Base-by-base conservation (phyloP, 2,888 invertebrate species). In the Tetragnatha montana region DNA sequence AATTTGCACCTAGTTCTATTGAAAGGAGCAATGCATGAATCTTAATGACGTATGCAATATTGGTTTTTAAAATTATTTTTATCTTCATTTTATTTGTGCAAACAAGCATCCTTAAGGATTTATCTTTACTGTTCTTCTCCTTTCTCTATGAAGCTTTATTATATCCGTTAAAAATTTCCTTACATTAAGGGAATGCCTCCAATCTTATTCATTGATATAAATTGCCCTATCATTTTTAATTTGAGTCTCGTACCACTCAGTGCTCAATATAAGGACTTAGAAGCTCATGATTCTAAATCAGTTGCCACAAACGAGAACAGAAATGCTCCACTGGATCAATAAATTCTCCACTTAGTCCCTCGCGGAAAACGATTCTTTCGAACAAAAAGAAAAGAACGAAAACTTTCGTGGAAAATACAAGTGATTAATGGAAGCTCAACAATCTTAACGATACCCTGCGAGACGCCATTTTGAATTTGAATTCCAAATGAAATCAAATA, bases 401-500 rank as follows among this genome's bases (percentile, higher is more conserved):
- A 73, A 73, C 51, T 81, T 81, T 69, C 71, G 71, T 81, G 71
- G 70, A 35, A 35, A 35, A 70, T 71, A 81, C 47, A 12, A 21
- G 22, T 82, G 81, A 82, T 82, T 73, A 82, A 82, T 82, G 81
- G 81, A 73, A 82, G 12, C 51, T 51, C 73, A 10, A 73, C 50
- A 82, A 51, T 51, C 73, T 50, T 82, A 82, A 82, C 74, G 81
- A 82, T 73, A 73, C 73, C 73, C 21, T 73, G 51, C 14, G 7
- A 14, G 81, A 73, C 50, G 71, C 81, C 51, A 21, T 78, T 60
- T 78, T 51, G 21, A 49, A 73, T 82, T 82, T 51, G 81, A 71
- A 19, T n/a, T 82, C 73, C 73, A 71, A 71, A 19, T n/a, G 21
- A 51, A 82, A 82, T 82, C 73, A 82, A 82, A 82, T 82, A 82